These are phyloP conservation scores for Harpegnathos saltator DNA, from an alignment of 1,140 invertebrate genomes.

Conservation along the genomic window DNA sequence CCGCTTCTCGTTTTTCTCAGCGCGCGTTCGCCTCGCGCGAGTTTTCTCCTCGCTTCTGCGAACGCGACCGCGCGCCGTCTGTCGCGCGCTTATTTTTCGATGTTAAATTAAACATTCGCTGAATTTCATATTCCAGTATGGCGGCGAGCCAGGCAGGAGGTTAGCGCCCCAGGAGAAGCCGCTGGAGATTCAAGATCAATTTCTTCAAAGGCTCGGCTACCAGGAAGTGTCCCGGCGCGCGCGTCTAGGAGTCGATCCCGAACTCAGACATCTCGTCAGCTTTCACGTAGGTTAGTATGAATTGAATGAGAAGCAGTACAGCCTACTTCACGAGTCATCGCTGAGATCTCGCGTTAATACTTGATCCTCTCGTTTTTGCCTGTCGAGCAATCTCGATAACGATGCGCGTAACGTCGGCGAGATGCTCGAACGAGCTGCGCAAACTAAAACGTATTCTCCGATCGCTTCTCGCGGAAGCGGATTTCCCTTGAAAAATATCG, in stretches of 20 bases:
- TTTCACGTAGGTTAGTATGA: slow-evolving; percentile 87
- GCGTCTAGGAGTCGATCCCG: slow-evolving; percentile 89
- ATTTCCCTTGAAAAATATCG: too few relatives aligned
- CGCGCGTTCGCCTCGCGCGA: not conserved
- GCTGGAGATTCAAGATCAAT: slow-evolving; percentile 88
- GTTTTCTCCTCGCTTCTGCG: not conserved
- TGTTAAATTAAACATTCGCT: slow-evolving; percentile 51
- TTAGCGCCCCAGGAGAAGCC: slow-evolving; percentile 87
- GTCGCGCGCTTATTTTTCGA: not conserved
- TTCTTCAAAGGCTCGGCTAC: slow-evolving; percentile 88
- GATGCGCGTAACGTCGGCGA: too few relatives aligned
- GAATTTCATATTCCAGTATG: slow-evolving; percentile 83
- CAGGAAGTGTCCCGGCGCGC: slow-evolving; percentile 86
- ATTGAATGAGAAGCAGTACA: not conserved
- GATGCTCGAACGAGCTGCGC: too few relatives aligned
- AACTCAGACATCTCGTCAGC: slow-evolving; percentile 87
- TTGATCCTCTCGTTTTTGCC: not conserved
- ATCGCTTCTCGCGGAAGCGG: too few relatives aligned
- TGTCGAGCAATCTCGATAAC: not conserved
- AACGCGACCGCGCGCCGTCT: not conserved
- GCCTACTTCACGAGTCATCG: not conserved
- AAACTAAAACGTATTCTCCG: too few relatives aligned
- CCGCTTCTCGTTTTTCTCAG: not conserved
- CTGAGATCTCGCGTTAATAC: too few relatives aligned
- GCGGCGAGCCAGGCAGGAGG: slow-evolving; percentile 87